Percentiles rank a stretch among this genome's conserved stretches.
Conservation (phyloP, 2,888 invertebrate genomes). For the Brachylomia viminalis region DNA sequence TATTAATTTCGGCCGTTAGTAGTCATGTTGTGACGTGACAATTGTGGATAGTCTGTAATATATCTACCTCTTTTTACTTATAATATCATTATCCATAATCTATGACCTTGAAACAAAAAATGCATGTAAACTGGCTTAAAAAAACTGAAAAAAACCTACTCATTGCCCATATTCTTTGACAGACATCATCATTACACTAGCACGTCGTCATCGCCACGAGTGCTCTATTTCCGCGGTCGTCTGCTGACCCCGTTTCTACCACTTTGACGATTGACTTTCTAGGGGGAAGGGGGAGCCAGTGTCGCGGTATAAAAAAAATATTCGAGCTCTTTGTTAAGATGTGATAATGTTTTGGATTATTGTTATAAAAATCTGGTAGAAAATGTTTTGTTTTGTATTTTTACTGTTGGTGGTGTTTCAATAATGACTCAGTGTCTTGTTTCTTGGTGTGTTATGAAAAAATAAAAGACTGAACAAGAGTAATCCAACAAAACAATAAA, state of each 20-base stretch:
- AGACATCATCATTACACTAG: conserved; percentile 55
- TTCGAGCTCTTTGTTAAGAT: conserved; percentile 40
- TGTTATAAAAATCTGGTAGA: background rate
- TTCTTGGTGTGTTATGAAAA: background rate
- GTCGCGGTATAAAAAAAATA: conserved; percentile 60
- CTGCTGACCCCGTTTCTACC: conserved; percentile 75
- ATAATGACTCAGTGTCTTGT: background rate
- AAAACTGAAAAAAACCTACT: conserved; percentile 50
- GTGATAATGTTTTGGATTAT: conserved; percentile 37
- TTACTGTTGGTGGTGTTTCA: background rate
- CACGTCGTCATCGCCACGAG: conserved; percentile 67
- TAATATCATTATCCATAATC: background rate
- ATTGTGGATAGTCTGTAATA: no score
- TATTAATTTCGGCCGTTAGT: no score
- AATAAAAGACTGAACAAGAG: background rate
- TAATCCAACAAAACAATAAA: background rate
- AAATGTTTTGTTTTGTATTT: background rate
- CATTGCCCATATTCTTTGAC: conserved; percentile 22
- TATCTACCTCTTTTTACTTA: no score
- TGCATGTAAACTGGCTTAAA: no score
- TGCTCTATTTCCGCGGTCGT: conserved; percentile 71
- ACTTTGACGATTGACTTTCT: conserved; percentile 81
- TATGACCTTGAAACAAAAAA: background rate
- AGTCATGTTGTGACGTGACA: no score
- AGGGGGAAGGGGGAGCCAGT: conserved; percentile 50